Percentiles rank a stretch among this genome's conserved stretches.
These are phyloP conservation scores for Lamproptera curius DNA, from an alignment of 2,888 invertebrate species.

Conservation along the genomic window DNA sequence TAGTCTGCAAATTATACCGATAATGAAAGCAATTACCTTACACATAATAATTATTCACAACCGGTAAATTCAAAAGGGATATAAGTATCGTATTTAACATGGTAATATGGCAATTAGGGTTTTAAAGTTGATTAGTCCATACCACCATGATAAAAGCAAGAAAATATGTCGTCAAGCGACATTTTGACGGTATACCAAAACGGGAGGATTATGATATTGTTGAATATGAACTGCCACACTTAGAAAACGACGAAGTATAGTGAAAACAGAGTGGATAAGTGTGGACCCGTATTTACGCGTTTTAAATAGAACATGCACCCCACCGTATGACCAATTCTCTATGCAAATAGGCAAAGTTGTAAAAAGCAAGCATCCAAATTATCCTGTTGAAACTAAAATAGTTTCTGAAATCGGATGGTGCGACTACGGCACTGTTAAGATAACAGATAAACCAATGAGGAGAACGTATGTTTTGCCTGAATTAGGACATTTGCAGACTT, in stretches of 20 bases:
- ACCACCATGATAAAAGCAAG: conserved; percentile 22
- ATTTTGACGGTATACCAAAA: conserved; percentile 45
- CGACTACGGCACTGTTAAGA: conserved; percentile 45
- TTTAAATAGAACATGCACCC: conserved; percentile 19
- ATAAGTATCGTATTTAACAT: too few species aligned
- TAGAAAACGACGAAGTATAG: conserved; percentile 73
- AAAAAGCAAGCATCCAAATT: conserved; percentile 78
- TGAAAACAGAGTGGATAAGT: conserved; percentile 39
- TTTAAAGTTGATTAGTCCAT: too few species aligned
- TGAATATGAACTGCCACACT: conserved; percentile 76
- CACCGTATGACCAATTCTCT: conserved; percentile 34
- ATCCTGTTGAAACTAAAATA: conserved; percentile 76
- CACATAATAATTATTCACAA: too few species aligned
- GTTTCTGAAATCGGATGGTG: conserved; percentile 80
- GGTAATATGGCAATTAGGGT: too few species aligned
- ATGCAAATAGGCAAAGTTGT: conserved; percentile 59
- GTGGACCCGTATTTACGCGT: conserved; percentile 41
- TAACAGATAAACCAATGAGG: too few species aligned
- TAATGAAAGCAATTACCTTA: too few species aligned
- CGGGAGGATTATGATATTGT: conserved; percentile 74
- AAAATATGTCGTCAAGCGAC: conserved; percentile 6
- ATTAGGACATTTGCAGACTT: conserved; percentile 56
- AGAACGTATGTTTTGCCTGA: conserved; percentile 62
- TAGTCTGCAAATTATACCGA: too few species aligned
- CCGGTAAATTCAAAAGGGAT: too few species aligned